phyloP scores from a whole-genome alignment of 2,113 vertebrate species.

The Boleophthalmus pectinirostris region DNA sequence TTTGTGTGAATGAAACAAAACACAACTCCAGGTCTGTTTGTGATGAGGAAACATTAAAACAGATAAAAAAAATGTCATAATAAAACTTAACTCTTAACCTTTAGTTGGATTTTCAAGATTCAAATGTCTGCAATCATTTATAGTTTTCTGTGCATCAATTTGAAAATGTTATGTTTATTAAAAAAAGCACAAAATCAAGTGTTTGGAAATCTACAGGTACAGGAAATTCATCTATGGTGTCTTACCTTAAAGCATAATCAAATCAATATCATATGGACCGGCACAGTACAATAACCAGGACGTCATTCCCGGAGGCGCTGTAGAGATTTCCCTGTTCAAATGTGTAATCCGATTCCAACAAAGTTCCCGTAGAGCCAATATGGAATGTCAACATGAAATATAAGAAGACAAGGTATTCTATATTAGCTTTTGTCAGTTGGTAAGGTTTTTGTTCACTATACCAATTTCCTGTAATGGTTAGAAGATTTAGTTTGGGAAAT shows the following conservation, averaged over 20 bases:
- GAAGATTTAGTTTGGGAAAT: neutral
- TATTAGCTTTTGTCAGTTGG: neutral
- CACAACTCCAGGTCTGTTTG: too few relatives aligned
- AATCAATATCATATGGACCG: neutral
- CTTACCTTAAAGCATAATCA: neutral
- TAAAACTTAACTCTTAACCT: too few relatives aligned
- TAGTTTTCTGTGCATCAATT: too few relatives aligned
- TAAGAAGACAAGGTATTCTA: neutral
- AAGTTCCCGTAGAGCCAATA: neutral
- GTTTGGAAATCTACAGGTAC: neutral
- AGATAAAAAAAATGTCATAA: too few relatives aligned
- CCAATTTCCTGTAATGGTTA: neutral
- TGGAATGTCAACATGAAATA: slow-evolving; percentile 2
- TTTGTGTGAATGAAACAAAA: too few relatives aligned
- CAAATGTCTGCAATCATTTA: too few relatives aligned
- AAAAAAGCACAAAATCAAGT: too few relatives aligned
- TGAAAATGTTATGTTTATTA: too few relatives aligned
- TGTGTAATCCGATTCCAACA: neutral
- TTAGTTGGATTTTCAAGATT: too few relatives aligned
- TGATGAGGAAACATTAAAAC: too few relatives aligned
- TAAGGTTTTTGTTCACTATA: neutral
- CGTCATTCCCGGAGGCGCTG: neutral
- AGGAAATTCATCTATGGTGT: neutral
- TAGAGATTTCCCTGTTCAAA: slow-evolving; percentile 1
- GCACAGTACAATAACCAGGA: neutral